These are phyloP conservation scores for Ictalurus furcatus DNA, from an alignment of 2,113 vertebrate species.

Conservation along the genomic window DNA sequence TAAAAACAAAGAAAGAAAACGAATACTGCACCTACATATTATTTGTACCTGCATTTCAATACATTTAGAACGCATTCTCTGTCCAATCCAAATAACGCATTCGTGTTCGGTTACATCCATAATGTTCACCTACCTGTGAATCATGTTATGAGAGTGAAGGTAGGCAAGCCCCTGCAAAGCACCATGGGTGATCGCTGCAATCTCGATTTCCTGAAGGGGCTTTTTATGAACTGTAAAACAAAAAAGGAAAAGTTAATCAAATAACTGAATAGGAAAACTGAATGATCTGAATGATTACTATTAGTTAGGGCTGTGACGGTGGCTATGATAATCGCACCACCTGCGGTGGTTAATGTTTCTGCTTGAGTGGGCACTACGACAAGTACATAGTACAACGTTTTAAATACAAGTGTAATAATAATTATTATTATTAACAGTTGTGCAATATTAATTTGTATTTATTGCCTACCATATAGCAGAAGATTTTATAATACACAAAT, in stretches of 20 bases:
- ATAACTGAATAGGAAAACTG: not conserved
- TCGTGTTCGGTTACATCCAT: not conserved
- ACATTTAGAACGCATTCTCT: not conserved
- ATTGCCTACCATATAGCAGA: too few relatives aligned
- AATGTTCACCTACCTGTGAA: conserved; percentile 79
- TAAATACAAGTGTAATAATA: too few relatives aligned
- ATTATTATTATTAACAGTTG: too few relatives aligned
- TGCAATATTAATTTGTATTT: too few relatives aligned
- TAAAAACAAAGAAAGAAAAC: not conserved
- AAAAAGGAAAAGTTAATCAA: not conserved
- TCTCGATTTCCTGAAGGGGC: conserved; percentile 90
- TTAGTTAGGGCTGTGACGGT: too few relatives aligned
- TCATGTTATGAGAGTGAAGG: conserved; percentile 93
- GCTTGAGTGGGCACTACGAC: too few relatives aligned
- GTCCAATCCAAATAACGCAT: not conserved
- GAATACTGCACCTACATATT: not conserved
- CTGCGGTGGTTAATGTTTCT: too few relatives aligned
- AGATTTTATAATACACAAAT: too few relatives aligned
- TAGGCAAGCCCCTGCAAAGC: conserved; percentile 91
- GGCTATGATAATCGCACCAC: too few relatives aligned
- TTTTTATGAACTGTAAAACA: conserved; percentile 85
- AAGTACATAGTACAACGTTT: too few relatives aligned
- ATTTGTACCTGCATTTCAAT: not conserved
- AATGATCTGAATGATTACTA: not conserved
- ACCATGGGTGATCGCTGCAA: conserved; percentile 90